Base-by-base conservation (phyloP, 1,140 invertebrate genomes). In the Drosophila willistoni region DNA sequence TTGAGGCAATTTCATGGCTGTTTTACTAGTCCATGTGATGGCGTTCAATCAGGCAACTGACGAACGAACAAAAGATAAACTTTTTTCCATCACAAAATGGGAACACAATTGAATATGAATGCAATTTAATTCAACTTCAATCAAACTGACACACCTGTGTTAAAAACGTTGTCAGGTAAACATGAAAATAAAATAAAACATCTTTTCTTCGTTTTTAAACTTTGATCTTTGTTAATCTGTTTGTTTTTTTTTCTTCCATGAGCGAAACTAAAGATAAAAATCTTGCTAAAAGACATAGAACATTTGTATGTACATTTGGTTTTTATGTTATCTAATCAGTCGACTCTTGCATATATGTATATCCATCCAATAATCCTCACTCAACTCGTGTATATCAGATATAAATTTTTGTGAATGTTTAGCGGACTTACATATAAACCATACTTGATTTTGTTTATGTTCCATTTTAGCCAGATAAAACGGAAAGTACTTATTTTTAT, bases 1-100 rank as follows among this genome's bases (percentile, higher is more conserved):
- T 87, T 87, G 76, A 64, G 41, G 68, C 65, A 86, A 87, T 83
- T 87, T 82, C 56, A 69, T 71, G 64, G 71, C 54, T 74, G 68
- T 84, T 73, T 77, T 41, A 51, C 55, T 42, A 47, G 17, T 47
- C 62, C 34, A 19, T 39, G 3, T 14, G 25, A 36, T 36, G 17
- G 41, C 70, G n/a, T 25, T 54, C 33, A 57, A 75, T 47, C 44
- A 39, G 36, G 36, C 36, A 47, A 17, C 17, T 51, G 44, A 10
- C 44, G 44, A 51, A 10, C 44, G 44, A 51, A 51, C 44, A 51
- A 5, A 22, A 51, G 44, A 51, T 47, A 9, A 51, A 51, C 7
- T 47, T 22, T 51, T 4, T 12, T 51, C 1, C 9, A 51, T 22
- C 44, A 22, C 1, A 22, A 29, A 51, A 22, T 51, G 44, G 44